Percentiles rank a stretch among this genome's conserved stretches.
Evolutionary conservation across 2,113 vertebrate species (phyloP).

Genomic region (Strigops habroptila): DNA sequence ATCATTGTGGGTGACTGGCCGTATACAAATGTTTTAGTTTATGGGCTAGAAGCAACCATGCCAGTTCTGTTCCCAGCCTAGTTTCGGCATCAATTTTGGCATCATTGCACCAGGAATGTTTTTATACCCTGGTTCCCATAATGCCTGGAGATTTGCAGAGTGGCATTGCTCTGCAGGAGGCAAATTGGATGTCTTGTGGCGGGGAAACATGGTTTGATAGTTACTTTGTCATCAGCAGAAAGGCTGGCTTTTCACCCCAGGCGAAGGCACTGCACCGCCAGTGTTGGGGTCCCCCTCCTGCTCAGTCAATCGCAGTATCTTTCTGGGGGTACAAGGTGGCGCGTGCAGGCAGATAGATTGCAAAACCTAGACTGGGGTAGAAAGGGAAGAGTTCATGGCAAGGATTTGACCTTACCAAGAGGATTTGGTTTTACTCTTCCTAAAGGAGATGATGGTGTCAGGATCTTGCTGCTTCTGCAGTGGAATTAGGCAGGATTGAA

Average conservation of each 20-base stretch:
- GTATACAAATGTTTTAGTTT: neutral
- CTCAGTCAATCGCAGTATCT: neutral
- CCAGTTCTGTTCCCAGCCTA: constrained; percentile 25
- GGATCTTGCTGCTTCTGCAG: neutral
- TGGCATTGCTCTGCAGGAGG: neutral
- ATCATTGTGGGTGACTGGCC: neutral
- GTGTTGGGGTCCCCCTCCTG: accelerated
- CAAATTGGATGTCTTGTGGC: neutral
- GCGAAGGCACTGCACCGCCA: accelerated
- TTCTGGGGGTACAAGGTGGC: neutral
- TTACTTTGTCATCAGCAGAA: neutral
- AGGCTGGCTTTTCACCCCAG: neutral
- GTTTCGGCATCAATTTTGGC: constrained; percentile 22
- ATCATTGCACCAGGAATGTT: neutral
- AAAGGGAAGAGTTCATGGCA: neutral
- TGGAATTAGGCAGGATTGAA: neutral
- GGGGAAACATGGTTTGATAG: neutral
- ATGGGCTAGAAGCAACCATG: neutral
- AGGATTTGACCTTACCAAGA: neutral
- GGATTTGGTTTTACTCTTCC: neutral
- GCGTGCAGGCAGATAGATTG: accelerated
- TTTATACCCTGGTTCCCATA: constrained; percentile 8
- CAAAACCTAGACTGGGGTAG: neutral
- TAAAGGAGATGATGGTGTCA: neutral
- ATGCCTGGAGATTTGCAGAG: neutral